Percentiles rank a stretch among this genome's conserved stretches.
These are phyloP conservation scores for Chloebia gouldiae DNA, from an alignment of 2,113 vertebrate species.

Conservation along the genomic window DNA sequence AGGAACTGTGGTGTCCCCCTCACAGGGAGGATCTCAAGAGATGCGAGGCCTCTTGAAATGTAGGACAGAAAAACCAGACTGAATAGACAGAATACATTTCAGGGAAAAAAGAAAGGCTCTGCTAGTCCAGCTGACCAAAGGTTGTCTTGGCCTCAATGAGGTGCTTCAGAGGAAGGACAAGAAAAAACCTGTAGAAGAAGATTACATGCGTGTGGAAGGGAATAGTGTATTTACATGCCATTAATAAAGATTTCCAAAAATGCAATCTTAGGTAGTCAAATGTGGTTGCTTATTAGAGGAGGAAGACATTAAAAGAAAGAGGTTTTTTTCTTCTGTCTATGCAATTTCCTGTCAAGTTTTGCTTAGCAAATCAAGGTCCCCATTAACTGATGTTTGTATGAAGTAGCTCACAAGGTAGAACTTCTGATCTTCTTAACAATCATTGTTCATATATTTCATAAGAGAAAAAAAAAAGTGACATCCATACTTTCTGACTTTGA, in stretches of 20 bases:
- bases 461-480: background rate
- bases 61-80: background rate
- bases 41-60: background rate
- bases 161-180: background rate
- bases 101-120: background rate
- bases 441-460: background rate
- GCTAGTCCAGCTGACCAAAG: background rate
- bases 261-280: background rate
- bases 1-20: background rate
- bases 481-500: background rate
- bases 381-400: background rate
- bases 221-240: accelerated
- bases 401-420: background rate
- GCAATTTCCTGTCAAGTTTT: background rate
- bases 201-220: background rate
- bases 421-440: background rate
- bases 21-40: background rate
- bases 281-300: background rate
- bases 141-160: background rate
- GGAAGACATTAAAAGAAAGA: background rate
- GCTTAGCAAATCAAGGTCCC: background rate
- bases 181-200: background rate
- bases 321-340: background rate
- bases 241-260: background rate
- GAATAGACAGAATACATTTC: background rate